Evolutionary conservation across 2,113 vertebrate genomes (phyloP).

Genomic region (Hyperopisus bebe): DNA sequence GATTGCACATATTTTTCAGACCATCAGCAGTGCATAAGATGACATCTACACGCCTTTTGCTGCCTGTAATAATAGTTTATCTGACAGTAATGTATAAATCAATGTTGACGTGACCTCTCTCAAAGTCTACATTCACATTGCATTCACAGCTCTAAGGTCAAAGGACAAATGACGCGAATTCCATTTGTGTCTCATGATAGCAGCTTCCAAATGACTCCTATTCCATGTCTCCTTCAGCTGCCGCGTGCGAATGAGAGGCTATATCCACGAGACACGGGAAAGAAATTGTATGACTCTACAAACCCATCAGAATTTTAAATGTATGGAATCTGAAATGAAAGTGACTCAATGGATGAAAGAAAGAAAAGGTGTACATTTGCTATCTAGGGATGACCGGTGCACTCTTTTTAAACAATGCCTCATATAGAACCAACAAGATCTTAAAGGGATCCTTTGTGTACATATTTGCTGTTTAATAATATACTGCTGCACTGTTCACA

Average conservation of each 20-base stretch:
- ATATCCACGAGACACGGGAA: constrained; percentile 17
- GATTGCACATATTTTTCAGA: background rate
- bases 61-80: constrained; percentile 26
- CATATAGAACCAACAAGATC: background rate
- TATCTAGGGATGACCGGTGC: background rate
- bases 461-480: background rate
- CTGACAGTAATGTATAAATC: constrained; percentile 28
- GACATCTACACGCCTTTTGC: background rate
- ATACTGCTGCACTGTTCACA: background rate
- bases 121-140: constrained; percentile 40
- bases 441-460: background rate
- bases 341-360: background rate
- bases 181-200: constrained; percentile 40
- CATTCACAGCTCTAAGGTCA: constrained; percentile 29
- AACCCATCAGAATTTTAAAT: constrained; percentile 25
- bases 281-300: constrained; percentile 43
- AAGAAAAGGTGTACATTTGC: background rate
- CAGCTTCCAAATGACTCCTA: constrained; percentile 34
- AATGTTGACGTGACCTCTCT: constrained; percentile 22
- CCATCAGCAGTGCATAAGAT: background rate
- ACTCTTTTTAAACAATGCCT: background rate
- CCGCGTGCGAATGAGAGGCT: constrained; percentile 24
- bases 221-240: constrained; percentile 30
- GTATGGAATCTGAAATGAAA: background rate
- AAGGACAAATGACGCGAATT: constrained; percentile 39